Evolutionary conservation across 1,140 invertebrate genomes (phyloP).

Genomic region (Drosophila prosaltans): DNA sequence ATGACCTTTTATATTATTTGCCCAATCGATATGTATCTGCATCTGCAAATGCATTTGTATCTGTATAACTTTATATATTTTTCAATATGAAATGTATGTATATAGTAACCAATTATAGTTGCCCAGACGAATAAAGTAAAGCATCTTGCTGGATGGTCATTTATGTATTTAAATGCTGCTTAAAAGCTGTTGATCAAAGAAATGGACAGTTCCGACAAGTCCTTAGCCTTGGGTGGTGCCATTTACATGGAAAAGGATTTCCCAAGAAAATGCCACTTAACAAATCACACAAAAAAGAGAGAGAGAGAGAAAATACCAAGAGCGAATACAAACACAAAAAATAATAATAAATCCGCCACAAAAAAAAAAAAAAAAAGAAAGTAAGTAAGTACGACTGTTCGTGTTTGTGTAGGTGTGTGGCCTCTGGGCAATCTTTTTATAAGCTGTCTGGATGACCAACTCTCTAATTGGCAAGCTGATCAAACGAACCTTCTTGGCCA

Average conservation of each 20-base stretch:
- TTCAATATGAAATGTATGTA: slow-evolving; percentile 13
- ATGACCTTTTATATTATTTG: slow-evolving; percentile 33
- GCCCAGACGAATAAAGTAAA: too few species aligned
- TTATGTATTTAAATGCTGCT: slow-evolving; percentile 31
- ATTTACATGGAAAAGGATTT: slow-evolving; percentile 2
- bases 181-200: slow-evolving; percentile 7
- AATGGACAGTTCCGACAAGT: slow-evolving; percentile 2
- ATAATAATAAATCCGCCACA: not conserved
- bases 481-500: slow-evolving; percentile 6
- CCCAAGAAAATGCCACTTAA: slow-evolving; percentile 10
- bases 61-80: not conserved
- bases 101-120: not conserved
- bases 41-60: slow-evolving; percentile 7
- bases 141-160: slow-evolving; percentile 1
- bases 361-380: not conserved
- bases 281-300: not conserved
- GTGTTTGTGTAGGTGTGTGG: not conserved
- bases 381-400: not conserved
- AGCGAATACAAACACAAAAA: not conserved
- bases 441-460: slow-evolving; percentile 12
- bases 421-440: slow-evolving; percentile 19
- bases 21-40: slow-evolving; percentile 16
- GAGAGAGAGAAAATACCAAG: not conserved
- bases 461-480: slow-evolving; percentile 20
- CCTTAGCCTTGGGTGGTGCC: slow-evolving; percentile 2